Base-by-base conservation (phyloP, 2,113 vertebrate species). In the Pionites leucogaster region DNA sequence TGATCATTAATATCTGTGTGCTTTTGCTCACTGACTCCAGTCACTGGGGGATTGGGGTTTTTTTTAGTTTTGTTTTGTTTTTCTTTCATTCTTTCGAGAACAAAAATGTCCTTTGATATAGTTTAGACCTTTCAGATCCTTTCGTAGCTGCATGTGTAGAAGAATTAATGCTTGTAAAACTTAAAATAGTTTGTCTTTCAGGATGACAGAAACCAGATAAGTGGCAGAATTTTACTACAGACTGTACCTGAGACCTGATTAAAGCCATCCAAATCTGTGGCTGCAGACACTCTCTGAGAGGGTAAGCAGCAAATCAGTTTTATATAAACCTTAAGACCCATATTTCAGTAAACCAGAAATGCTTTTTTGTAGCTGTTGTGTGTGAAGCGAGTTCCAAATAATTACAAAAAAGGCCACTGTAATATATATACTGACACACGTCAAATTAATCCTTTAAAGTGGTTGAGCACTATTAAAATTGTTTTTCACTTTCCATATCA, bases 181-280 rank as follows among this genome's bases (percentile, higher is more conserved):
- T 72, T 82, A 33, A 82, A 85, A 85, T 78, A 60, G 27, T 87
- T 67, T 33, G 17, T 95, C 41, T 95, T 92, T 91, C 57, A 35
- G 31, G 41, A 72, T 62, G 18, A 88, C 59, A 92, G 52, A 76
- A 68, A 80, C 11, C 24, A 63, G 63, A 4, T 82, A 77, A 92
- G 39, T 82, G 75, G n/a, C 59, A 69, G 53, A 49, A 69, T 88
- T 88, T 79, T 90, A 46, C 69, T 77, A 39, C 2, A 67, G 71
- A 13, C 25, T 95, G 44, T 95, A 95, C 86, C 86, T 95, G 90
- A 96, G 91, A 92, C n/a, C 65, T 82, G 53, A 96, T 77, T 94
- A 95, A 97, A 94, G 65, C 83, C 82, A 89, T 79, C 83, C 88
- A 97, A 89, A 92, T 96, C 64, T 88, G 62, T 81, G 59, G 64